Evolutionary conservation across 2,888 invertebrate species (phyloP).

Genomic region (Eupithecia tripunctaria): DNA sequence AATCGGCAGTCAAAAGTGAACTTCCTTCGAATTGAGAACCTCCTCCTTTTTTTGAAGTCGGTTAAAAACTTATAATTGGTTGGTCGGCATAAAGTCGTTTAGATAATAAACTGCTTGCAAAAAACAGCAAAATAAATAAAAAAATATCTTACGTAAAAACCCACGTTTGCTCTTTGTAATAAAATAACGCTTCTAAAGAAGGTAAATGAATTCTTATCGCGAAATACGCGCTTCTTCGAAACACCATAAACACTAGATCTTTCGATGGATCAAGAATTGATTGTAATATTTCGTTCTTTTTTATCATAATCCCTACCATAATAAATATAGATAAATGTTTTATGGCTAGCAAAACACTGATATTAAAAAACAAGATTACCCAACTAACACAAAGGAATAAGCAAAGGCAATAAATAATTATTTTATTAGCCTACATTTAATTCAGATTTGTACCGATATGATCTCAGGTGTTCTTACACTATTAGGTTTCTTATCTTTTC

Average conservation of each 20-base stretch:
- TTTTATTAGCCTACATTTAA: not conserved
- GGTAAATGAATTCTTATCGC: not conserved
- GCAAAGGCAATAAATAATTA: not conserved
- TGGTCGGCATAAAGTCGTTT: too few relatives aligned
- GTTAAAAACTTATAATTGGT: too few relatives aligned
- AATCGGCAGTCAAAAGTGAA: too few relatives aligned
- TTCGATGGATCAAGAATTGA: not conserved
- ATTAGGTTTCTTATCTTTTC: not conserved
- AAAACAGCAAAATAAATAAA: too few relatives aligned
- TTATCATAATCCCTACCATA: slow-evolving; percentile 5
- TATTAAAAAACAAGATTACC: not conserved
- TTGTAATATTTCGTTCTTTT: not conserved
- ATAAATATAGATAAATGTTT: slow-evolving; percentile 6
- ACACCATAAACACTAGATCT: not conserved
- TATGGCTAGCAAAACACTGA: not conserved
- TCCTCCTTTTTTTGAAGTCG: too few relatives aligned
- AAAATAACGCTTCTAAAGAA: too few relatives aligned
- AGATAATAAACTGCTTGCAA: too few relatives aligned
- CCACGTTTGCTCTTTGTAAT: too few relatives aligned
- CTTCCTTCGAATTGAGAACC: too few relatives aligned
- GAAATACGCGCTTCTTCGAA: not conserved
- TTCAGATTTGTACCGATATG: not conserved
- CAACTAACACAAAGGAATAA: not conserved
- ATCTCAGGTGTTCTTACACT: not conserved
- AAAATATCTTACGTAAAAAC: too few relatives aligned